Evolutionary conservation across 2,797 vertebrate genomes (phyloP).

Genomic region (Phyllotis vaccarum): DNA sequence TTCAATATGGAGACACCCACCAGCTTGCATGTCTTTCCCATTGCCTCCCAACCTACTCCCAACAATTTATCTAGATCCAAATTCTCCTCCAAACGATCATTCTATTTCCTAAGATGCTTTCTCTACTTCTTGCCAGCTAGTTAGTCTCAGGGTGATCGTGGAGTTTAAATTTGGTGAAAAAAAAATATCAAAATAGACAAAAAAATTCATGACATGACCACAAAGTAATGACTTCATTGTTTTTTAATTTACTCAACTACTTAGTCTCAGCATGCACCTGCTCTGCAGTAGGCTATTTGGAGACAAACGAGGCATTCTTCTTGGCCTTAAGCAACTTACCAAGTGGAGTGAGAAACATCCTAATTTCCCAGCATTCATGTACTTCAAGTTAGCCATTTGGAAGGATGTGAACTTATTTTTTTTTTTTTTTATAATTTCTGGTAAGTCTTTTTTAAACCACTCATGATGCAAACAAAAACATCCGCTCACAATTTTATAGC

Average conservation of each 20-base stretch:
- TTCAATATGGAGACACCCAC: neutral
- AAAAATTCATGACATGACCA: neutral
- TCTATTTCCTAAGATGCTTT: neutral
- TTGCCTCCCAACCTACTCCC: neutral
- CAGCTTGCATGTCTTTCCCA: neutral
- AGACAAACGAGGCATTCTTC: neutral
- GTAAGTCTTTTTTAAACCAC: conserved; percentile 48
- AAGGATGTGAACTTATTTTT: conserved; percentile 2
- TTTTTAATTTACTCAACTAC: conserved; percentile 36
- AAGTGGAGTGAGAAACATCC: neutral
- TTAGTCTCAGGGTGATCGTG: neutral
- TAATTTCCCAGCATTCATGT: neutral
- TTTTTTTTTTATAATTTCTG: conserved; percentile 49
- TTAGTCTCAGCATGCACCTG: neutral
- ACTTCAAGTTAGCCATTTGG: neutral
- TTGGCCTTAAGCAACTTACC: conserved; percentile 36
- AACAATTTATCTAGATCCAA: neutral
- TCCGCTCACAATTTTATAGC: conserved; percentile 41
- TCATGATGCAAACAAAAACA: conserved; percentile 64
- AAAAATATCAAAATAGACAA: conserved; percentile 31
- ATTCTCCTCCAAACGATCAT: neutral
- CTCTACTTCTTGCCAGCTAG: neutral
- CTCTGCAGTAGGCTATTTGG: neutral
- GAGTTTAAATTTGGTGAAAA: neutral
- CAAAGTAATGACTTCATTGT: neutral